Percentiles rank a stretch among this genome's conserved stretches.
These are phyloP conservation scores for Cantharis flavilabris DNA, from an alignment of 2,888 invertebrate genomes.

Conservation along the genomic window DNA sequence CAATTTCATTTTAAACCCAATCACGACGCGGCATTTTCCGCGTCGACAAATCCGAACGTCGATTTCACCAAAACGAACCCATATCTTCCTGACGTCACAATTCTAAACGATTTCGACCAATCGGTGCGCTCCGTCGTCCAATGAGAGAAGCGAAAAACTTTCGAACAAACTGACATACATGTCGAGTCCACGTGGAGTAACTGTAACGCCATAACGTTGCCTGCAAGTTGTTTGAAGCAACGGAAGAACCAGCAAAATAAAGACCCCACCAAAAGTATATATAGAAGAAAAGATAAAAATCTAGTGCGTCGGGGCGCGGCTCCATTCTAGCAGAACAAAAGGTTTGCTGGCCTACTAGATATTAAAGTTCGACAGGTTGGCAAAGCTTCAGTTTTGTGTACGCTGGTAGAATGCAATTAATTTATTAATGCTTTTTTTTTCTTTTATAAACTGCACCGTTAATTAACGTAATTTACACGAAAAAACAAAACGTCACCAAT, in stretches of 20 bases:
- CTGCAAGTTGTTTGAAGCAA: slow-evolving; percentile 55
- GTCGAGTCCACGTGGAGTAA: slow-evolving; percentile 54
- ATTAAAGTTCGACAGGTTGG: slow-evolving; percentile 26
- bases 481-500: not conserved
- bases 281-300: slow-evolving; percentile 54
- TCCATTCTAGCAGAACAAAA: slow-evolving; percentile 53
- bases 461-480: slow-evolving; percentile 16
- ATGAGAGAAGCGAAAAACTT: slow-evolving; percentile 33
- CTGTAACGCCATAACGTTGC: slow-evolving; percentile 52
- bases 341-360: slow-evolving; percentile 29
- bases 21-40: slow-evolving; percentile 9
- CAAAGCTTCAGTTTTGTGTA: slow-evolving; percentile 38
- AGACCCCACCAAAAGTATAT: slow-evolving; percentile 55
- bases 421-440: slow-evolving; percentile 12
- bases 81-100: slow-evolving; percentile 47
- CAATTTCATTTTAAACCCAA: slow-evolving; percentile 35
- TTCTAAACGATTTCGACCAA: slow-evolving; percentile 33
- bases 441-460: not conserved
- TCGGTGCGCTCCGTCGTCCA: slow-evolving; percentile 39
- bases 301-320: slow-evolving; percentile 55
- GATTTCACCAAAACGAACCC: slow-evolving; percentile 39
- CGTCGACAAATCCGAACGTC: slow-evolving; percentile 31
- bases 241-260: slow-evolving; percentile 57
- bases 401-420: slow-evolving; percentile 29
- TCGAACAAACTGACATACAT: slow-evolving; percentile 25